phyloP scores from a whole-genome alignment of 23 tunicate species.

The Trididemnum miniatum region DNA sequence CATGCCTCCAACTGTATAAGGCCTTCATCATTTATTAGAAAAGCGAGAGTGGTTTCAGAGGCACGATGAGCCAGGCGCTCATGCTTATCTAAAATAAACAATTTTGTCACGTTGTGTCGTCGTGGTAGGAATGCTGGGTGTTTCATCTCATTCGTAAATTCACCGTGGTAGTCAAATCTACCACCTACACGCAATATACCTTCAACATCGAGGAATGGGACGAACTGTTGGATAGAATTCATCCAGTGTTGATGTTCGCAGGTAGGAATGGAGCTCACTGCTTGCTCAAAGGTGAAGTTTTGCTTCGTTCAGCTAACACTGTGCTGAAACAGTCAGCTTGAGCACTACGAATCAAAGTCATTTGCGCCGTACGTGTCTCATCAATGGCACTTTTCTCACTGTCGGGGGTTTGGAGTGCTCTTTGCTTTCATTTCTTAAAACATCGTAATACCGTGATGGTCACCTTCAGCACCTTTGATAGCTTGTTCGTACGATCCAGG shows the following conservation, averaged over 20 bases:
- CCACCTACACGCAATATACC: slow-evolving; percentile 2
- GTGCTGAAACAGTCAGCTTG: background rate
- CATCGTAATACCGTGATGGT: background rate
- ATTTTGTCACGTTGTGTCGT: background rate
- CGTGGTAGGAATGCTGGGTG: background rate
- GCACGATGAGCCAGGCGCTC: slow-evolving; percentile 8
- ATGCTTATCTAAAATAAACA: background rate
- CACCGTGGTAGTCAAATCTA: background rate
- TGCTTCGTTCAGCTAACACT: background rate
- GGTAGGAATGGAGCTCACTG: background rate
- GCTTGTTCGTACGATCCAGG: background rate
- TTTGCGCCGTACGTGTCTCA: background rate
- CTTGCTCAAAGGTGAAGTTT: background rate
- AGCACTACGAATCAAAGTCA: background rate
- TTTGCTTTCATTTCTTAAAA: background rate
- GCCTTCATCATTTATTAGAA: background rate
- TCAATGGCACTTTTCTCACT: too few species aligned
- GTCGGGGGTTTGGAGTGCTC: background rate
- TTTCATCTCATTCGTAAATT: background rate
- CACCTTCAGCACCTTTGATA: background rate
- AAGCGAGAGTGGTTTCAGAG: background rate
- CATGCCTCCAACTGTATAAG: background rate
- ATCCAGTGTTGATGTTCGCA: background rate
- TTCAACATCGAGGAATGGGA: background rate
- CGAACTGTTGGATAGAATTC: background rate